Evolutionary conservation across 2,797 vertebrate species (phyloP).

Genomic region (Semotilus atromaculatus): DNA sequence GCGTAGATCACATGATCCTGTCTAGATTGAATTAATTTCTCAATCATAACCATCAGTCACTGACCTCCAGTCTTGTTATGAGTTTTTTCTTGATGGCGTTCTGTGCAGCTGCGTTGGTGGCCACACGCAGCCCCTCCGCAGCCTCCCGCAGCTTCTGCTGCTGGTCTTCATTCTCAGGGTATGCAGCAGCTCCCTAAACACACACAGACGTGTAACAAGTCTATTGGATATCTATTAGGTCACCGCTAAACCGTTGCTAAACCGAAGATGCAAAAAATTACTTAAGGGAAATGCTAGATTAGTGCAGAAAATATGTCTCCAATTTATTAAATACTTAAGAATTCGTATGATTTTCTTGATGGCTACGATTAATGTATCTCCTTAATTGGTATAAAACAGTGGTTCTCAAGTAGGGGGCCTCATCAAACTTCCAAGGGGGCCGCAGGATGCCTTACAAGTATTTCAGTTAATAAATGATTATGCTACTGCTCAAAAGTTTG

Average conservation of each 20-base stretch:
- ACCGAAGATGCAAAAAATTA: background rate
- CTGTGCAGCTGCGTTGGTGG: constrained; percentile 95
- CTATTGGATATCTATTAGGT: background rate
- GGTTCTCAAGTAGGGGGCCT: too few species aligned
- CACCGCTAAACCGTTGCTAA: background rate
- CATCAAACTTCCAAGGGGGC: background rate
- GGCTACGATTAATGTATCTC: background rate
- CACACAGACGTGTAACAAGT: background rate
- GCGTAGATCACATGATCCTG: background rate
- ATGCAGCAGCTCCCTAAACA: constrained; percentile 91
- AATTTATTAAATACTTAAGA: background rate
- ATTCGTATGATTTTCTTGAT: background rate
- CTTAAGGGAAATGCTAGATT: background rate
- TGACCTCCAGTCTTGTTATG: constrained; percentile 93
- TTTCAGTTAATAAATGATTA: background rate
- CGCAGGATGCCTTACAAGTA: background rate
- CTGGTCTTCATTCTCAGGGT: constrained; percentile 96
- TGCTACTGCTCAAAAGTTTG: background rate
- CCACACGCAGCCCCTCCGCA: constrained; percentile 92
- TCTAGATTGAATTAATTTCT: background rate
- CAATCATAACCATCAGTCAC: constrained; percentile 42
- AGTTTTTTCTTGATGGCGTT: constrained; percentile 99
- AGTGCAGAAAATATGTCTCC: background rate
- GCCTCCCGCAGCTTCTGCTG: constrained; percentile 95
- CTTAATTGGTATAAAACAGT: background rate